A percentile compares a stretch with the other conserved stretches of the same genome.
These are phyloP conservation scores for Heliornis fulica DNA, from an alignment of 2,113 vertebrate species.

Conservation along the genomic window DNA sequence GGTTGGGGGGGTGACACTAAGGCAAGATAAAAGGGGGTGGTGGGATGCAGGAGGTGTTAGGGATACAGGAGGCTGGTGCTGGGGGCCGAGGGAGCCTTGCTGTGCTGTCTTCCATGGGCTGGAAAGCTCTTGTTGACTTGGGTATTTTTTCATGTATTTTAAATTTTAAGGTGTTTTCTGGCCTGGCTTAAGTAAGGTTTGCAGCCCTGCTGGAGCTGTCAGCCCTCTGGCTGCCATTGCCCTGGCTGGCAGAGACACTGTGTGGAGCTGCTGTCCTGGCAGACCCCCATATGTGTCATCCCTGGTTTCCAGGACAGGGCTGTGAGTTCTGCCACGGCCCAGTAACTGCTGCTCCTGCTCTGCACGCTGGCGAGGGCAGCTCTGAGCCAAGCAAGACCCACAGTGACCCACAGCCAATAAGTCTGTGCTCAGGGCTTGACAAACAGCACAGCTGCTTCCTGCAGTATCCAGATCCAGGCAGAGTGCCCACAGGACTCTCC, in stretches of 20 bases:
- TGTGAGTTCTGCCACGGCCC: not conserved
- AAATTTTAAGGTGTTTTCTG: too few species aligned
- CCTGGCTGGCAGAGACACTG: not conserved
- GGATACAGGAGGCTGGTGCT: too few species aligned
- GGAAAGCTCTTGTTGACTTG: too few species aligned
- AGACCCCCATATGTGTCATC: accelerated
- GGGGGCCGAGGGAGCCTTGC: too few species aligned
- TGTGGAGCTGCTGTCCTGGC: not conserved
- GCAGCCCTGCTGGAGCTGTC: too few species aligned
- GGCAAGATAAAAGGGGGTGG: too few species aligned
- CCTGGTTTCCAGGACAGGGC: not conserved
- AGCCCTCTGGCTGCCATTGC: not conserved
- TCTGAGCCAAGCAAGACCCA: not conserved
- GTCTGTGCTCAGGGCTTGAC: not conserved
- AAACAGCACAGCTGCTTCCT: not conserved
- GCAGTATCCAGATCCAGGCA: accelerated
- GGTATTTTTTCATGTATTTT: too few species aligned
- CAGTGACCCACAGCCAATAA: not conserved
- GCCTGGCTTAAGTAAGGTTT: too few species aligned
- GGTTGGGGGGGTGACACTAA: too few species aligned
- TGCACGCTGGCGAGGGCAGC: accelerated
- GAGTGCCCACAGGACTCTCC: not conserved
- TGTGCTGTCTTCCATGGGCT: too few species aligned
- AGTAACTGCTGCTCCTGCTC: not conserved
- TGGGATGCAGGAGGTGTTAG: too few species aligned